These are phyloP conservation scores for Nymphalis io DNA, from an alignment of 1,140 invertebrate species.

Conservation along the genomic window DNA sequence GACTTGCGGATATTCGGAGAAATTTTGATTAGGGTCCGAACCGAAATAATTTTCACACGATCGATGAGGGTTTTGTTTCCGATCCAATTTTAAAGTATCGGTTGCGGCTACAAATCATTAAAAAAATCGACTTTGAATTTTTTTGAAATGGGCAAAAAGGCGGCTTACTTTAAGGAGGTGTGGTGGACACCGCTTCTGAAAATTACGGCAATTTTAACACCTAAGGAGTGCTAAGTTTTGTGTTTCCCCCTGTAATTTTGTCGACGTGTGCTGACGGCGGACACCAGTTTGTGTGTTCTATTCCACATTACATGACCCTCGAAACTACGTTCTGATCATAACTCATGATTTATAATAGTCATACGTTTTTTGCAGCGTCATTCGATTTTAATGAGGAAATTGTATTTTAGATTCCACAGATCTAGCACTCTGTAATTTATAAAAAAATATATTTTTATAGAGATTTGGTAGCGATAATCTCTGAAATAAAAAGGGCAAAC, in stretches of 20 bases:
- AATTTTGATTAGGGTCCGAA: constrained; percentile 14
- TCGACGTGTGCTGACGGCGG: constrained; percentile 57
- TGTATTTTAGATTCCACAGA: constrained; percentile 47
- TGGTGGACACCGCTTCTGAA: constrained; percentile 61
- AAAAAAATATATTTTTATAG: constrained; percentile 48
- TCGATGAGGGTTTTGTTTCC: constrained; percentile 62
- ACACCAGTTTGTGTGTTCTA: constrained; percentile 49
- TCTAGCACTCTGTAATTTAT: constrained; percentile 64
- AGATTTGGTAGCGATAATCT: constrained; percentile 7
- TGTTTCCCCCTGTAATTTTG: constrained; percentile 70
- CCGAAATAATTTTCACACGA: constrained; percentile 72
- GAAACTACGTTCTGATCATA: constrained; percentile 53
- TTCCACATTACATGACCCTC: constrained; percentile 45
- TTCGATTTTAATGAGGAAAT: constrained; percentile 71
- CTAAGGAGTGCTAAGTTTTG: constrained; percentile 75
- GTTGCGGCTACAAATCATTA: constrained; percentile 76
- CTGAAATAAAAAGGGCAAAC: neutral
- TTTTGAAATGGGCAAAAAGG: constrained; percentile 69
- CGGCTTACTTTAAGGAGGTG: constrained; percentile 71
- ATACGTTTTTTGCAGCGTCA: constrained; percentile 63
- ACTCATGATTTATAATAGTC: constrained; percentile 74
- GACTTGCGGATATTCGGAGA: constrained; percentile 7
- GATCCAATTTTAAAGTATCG: constrained; percentile 76
- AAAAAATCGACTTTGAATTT: constrained; percentile 73
- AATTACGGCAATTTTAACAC: constrained; percentile 81